Conservation (phyloP, 2,113 vertebrate genomes). For the Bagarius yarrelli region DNA sequence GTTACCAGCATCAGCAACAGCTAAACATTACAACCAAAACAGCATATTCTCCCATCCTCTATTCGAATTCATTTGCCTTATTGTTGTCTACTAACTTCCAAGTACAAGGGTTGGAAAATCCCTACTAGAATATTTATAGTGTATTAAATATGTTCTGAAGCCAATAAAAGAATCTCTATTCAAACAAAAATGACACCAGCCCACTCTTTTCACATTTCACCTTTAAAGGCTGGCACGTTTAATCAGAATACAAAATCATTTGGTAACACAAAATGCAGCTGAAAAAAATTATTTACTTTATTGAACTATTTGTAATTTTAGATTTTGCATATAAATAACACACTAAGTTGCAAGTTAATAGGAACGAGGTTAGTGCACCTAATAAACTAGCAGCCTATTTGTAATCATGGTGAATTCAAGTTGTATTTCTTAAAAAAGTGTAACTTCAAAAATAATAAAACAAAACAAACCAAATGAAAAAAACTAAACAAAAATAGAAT, state of each 20-base stretch:
- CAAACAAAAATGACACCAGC: slow-evolving; percentile 1
- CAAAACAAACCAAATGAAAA: no score
- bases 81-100: not conserved
- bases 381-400: not conserved
- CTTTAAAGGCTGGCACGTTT: not conserved
- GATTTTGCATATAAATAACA: not conserved
- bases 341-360: not conserved
- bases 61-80: not conserved
- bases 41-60: not conserved
- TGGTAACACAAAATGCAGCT: not conserved
- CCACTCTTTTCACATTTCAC: slow-evolving; percentile 21
- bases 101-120: not conserved
- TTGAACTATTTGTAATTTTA: not conserved
- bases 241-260: not conserved
- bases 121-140: slow-evolving; percentile 25
- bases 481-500: no score
- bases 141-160: not conserved
- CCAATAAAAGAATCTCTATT: slow-evolving; percentile 18
- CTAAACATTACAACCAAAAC: not conserved
- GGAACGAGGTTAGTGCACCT: not conserved
- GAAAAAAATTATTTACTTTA: not conserved
- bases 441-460: no score
- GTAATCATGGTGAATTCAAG: not conserved
- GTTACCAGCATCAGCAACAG: no score
- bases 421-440: not conserved